Evolutionary conservation across 2,113 vertebrate genomes (phyloP).

Genomic region (Symphodus melops): DNA sequence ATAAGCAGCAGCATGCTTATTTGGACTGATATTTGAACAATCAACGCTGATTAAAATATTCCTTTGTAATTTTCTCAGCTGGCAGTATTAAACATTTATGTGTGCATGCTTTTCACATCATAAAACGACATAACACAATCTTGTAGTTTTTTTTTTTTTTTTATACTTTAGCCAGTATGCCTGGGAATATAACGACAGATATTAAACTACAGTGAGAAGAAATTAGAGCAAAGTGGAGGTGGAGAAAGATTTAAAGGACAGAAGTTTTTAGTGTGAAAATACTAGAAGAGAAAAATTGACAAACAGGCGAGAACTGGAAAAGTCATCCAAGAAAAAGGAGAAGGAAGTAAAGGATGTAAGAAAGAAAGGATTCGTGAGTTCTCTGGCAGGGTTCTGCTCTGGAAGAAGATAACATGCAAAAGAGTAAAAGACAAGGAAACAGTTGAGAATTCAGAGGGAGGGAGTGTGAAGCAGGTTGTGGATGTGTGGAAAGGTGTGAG

Average conservation of each 20-base stretch:
- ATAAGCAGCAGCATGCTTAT: conserved; percentile 62
- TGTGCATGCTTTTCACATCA: conserved; percentile 19
- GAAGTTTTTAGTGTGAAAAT: conserved; percentile 71
- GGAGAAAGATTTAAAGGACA: conserved; percentile 79
- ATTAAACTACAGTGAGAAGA: conserved; percentile 81
- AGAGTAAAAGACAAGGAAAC: conserved; percentile 68
- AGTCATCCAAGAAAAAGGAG: conserved; percentile 62
- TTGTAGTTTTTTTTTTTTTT: background rate
- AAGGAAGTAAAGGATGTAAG: conserved; percentile 61
- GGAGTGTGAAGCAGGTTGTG: conserved; percentile 32
- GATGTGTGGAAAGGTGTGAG: conserved; percentile 57
- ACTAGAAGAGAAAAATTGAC: conserved; percentile 77
- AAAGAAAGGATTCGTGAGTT: conserved; percentile 63
- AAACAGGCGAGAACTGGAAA: conserved; percentile 74
- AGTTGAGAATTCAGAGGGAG: conserved; percentile 56
- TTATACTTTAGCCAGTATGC: conserved; percentile 87
- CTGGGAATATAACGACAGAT: conserved; percentile 82
- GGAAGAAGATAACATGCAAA: conserved; percentile 73
- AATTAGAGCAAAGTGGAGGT: conserved; percentile 62
- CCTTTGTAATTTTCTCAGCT: background rate
- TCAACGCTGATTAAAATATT: background rate
- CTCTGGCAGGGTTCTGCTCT: conserved; percentile 46
- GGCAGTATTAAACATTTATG: conserved; percentile 8
- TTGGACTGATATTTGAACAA: conserved; percentile 56
- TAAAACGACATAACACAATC: background rate